A percentile compares a stretch with the other conserved stretches of the same genome.
Evolutionary conservation across 2,113 vertebrate species (phyloP).

Genomic region (Cynocephalus volans): DNA sequence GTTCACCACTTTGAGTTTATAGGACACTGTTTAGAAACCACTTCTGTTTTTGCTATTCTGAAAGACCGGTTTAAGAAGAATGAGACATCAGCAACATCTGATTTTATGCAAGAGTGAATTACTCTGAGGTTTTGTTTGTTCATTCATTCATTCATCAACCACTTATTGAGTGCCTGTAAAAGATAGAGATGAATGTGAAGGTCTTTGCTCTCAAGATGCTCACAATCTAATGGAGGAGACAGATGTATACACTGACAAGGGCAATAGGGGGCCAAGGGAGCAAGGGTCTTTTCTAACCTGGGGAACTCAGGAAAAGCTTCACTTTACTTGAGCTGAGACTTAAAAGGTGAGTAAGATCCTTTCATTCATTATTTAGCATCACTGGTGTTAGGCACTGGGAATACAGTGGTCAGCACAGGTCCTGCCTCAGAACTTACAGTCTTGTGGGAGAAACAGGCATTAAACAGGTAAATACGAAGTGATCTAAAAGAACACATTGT

Average conservation of each 20-base stretch:
- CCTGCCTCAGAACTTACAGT: neutral
- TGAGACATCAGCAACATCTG: neutral
- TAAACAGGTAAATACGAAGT: neutral
- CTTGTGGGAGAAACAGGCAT: neutral
- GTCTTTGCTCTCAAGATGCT: neutral
- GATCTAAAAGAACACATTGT: neutral
- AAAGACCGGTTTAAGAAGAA: neutral
- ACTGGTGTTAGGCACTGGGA: neutral
- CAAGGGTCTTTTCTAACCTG: neutral
- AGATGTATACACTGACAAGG: neutral
- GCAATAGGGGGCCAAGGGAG: neutral
- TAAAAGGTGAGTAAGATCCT: neutral
- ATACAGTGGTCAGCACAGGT: neutral
- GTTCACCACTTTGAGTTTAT: neutral
- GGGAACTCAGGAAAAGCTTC: neutral
- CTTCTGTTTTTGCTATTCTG: neutral
- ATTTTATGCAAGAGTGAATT: neutral
- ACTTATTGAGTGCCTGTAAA: neutral
- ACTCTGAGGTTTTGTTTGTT: neutral
- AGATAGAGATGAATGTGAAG: neutral
- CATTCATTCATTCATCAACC: neutral
- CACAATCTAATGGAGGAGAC: neutral
- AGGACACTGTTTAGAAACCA: neutral
- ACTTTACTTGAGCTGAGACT: conserved; percentile 8
- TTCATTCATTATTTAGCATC: neutral